These are phyloP conservation scores for Lordiphosa andalusiaca DNA, from an alignment of 2,888 invertebrate species.

Conservation along the genomic window DNA sequence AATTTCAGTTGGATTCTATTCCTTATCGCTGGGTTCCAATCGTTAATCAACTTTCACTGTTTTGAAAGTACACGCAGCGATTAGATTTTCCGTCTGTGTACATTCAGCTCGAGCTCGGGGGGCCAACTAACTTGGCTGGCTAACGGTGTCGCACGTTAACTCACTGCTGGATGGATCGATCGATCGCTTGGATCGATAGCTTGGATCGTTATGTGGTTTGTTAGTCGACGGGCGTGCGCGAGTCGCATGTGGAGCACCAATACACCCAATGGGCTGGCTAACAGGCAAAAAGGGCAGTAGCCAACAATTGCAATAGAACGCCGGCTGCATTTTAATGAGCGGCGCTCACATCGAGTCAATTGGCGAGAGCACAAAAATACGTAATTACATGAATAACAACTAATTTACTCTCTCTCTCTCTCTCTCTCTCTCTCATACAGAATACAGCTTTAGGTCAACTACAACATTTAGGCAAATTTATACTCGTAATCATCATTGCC, in stretches of 20 bases:
- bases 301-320: conserved; percentile 49
- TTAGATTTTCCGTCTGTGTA: conserved; percentile 44
- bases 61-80: conserved; percentile 24
- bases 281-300: conserved; percentile 46
- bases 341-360: conserved; percentile 9
- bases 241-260: conserved; percentile 57
- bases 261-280: conserved; percentile 14
- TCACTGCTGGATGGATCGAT: no score
- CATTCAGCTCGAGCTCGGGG: conserved; percentile 31
- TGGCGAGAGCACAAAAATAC: not conserved
- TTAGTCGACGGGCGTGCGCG: conserved; percentile 20
- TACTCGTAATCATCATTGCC: conserved; percentile 88
- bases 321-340: conserved; percentile 55
- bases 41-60: conserved; percentile 57
- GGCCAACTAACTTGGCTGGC: conserved; percentile 33
- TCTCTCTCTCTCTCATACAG: not conserved
- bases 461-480: conserved; percentile 81
- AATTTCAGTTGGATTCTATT: conserved; percentile 1
- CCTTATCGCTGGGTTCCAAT: conserved; percentile 46
- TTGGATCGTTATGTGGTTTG: conserved; percentile 13
- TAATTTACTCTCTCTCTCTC: conserved; percentile 44
- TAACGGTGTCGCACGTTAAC: conserved; percentile 50
- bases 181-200: conserved; percentile 13
- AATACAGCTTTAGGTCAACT: conserved; percentile 8
- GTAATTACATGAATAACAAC: conserved; percentile 33